phyloP scores from a whole-genome alignment of 2,888 invertebrate species.

The Hydroisotoma schaefferi region DNA sequence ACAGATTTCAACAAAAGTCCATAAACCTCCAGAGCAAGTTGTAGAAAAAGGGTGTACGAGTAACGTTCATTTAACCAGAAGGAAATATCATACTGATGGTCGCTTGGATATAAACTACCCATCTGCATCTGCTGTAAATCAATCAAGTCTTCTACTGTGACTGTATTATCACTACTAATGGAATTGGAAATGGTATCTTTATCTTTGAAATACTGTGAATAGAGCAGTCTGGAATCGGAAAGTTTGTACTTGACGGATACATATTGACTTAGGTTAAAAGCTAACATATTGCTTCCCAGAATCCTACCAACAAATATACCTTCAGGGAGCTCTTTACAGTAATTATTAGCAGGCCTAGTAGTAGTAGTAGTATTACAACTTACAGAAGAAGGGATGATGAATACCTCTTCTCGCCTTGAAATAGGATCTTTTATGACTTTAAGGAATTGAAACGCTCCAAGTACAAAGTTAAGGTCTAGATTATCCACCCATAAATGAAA shows the following conservation, averaged over 20 bases:
- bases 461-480: background rate
- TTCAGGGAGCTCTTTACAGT: too few relatives aligned
- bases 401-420: too few relatives aligned
- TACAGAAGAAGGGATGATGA: too few relatives aligned
- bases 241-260: background rate
- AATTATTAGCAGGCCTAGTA: too few relatives aligned
- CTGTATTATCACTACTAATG: too few relatives aligned
- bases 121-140: too few relatives aligned
- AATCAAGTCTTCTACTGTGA: too few relatives aligned
- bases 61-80: background rate
- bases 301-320: too few relatives aligned
- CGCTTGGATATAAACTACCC: slow-evolving; percentile 3
- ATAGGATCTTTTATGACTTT: background rate
- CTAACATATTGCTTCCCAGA: background rate
- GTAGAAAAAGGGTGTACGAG: background rate
- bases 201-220: background rate
- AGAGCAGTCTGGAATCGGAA: background rate
- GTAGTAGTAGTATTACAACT: too few relatives aligned
- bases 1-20: background rate
- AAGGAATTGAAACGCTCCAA: background rate
- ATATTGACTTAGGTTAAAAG: background rate
- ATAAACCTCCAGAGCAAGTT: background rate
- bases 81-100: background rate
- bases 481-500: background rate
- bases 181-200: background rate